Evolutionary conservation across 2,113 vertebrate genomes (phyloP).

Genomic region (Circaetus cinerascens): DNA sequence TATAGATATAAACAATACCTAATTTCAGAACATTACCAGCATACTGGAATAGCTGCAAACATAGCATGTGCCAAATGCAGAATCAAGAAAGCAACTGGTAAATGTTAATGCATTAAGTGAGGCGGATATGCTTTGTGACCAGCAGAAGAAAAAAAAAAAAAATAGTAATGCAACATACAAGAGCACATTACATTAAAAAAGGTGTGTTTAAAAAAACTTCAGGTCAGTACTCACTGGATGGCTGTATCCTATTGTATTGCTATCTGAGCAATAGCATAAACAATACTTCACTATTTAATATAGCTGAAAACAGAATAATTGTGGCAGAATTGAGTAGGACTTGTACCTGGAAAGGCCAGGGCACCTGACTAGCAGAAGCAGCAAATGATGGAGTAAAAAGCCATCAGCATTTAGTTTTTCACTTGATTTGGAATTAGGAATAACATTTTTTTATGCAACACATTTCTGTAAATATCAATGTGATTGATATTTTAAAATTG

Average conservation of each 20-base stretch:
- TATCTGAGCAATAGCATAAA: neutral
- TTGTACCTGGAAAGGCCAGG: neutral
- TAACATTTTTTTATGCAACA: neutral
- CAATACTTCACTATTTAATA: neutral
- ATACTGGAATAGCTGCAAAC: neutral
- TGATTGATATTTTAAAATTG: neutral
- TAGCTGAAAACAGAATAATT: neutral
- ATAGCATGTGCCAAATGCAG: neutral
- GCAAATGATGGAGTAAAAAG: neutral
- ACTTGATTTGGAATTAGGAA: neutral
- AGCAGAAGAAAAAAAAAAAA: neutral
- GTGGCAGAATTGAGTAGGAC: neutral
- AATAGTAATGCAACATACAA: neutral
- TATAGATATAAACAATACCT: neutral
- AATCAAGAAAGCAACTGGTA: neutral
- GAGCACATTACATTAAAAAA: neutral
- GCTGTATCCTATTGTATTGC: neutral
- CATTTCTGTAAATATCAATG: neutral
- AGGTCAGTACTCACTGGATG: neutral
- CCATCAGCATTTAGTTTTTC: neutral
- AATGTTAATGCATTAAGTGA: neutral
- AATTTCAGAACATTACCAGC: neutral
- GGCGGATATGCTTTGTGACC: neutral
- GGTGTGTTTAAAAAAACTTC: neutral
- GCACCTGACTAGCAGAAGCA: neutral